A percentile compares a stretch with the other conserved stretches of the same genome.
phyloP scores from a whole-genome alignment of 1,140 invertebrate species.

The Oreohelix idahoensis region DNA sequence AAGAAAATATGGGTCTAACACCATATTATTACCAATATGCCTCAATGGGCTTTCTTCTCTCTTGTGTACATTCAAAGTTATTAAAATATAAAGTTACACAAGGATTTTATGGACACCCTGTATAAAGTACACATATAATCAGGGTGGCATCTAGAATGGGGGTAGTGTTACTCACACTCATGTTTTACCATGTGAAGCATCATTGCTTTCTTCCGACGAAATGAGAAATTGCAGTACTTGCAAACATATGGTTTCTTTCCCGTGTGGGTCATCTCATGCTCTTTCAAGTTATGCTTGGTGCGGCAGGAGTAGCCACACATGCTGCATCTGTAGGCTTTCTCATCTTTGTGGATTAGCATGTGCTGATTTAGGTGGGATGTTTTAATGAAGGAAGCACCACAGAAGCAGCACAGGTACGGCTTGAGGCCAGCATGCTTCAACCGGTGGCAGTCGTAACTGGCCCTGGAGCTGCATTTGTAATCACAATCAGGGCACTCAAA shows the following conservation, averaged over 20 bases:
- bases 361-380: slow-evolving; percentile 17
- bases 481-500: slow-evolving; percentile 14
- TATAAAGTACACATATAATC: too few species aligned
- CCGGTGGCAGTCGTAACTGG: slow-evolving; percentile 27
- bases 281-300: slow-evolving; percentile 86
- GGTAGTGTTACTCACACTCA: too few species aligned
- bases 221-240: background rate
- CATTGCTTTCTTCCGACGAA: background rate
- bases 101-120: too few species aligned
- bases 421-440: slow-evolving; percentile 72
- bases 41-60: too few species aligned
- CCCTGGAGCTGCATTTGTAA: slow-evolving; percentile 29
- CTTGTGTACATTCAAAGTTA: too few species aligned
- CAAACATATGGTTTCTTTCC: slow-evolving; percentile 24
- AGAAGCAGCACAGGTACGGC: background rate
- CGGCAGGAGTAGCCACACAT: slow-evolving; percentile 77
- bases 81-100: too few species aligned
- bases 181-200: slow-evolving; percentile 12
- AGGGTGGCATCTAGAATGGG: too few species aligned
- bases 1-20: too few species aligned
- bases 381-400: background rate
- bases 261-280: slow-evolving; percentile 75
- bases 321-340: slow-evolving; percentile 79
- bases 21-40: too few species aligned
- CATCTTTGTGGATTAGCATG: slow-evolving; percentile 19